These are phyloP conservation scores for Actinernus sp. DNA, from an alignment of 92 coral and sea anemone genomes.

Conservation along the genomic window DNA sequence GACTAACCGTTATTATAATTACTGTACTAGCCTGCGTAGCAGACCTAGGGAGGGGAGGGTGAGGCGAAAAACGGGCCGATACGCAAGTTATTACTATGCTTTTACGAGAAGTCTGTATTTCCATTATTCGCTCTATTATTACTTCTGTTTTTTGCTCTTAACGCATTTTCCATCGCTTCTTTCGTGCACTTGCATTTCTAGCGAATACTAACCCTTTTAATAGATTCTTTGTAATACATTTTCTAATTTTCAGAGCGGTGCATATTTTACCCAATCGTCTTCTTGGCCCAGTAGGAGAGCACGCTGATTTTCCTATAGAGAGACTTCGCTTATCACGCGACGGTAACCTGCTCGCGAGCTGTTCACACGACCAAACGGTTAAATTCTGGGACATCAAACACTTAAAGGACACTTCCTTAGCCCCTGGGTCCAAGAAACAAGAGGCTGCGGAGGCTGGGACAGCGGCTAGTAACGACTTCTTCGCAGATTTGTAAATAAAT, in stretches of 20 bases:
- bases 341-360: conserved; percentile 87
- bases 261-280: conserved; percentile 93
- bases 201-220: no score
- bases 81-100: no score
- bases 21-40: no score
- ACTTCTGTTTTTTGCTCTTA: no score
- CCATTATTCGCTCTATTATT: no score
- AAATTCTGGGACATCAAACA: conserved; percentile 95
- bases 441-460: conserved; percentile 25
- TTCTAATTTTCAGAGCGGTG: conserved; percentile 87
- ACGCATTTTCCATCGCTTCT: no score
- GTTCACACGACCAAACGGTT: conserved; percentile 94
- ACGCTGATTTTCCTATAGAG: conserved; percentile 94
- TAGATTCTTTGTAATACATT: no score
- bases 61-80: no score
- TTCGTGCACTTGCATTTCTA: no score
- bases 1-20: no score
- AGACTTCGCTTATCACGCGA: conserved; percentile 87
- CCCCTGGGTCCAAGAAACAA: conserved; percentile 62
- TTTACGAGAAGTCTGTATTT: no score
- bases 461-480: conserved; percentile 61
- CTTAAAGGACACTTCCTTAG: conserved; percentile 56
- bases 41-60: no score
- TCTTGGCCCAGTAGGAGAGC: conserved; percentile 93
- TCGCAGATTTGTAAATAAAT: conserved; percentile 71